These are phyloP conservation scores for Diorhabda elongata DNA, from an alignment of 1,140 invertebrate genomes.

Conservation along the genomic window DNA sequence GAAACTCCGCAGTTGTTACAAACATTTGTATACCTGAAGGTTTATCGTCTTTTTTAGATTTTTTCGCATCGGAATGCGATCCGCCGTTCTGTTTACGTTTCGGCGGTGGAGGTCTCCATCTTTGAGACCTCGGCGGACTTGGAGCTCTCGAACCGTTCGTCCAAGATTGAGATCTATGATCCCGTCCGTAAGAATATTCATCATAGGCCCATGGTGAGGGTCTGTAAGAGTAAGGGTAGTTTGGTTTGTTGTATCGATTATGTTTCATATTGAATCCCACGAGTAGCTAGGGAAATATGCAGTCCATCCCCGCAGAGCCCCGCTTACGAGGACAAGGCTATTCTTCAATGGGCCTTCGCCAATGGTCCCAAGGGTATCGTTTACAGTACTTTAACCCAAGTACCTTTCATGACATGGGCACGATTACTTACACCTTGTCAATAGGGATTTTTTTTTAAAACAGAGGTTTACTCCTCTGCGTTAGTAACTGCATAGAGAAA, in stretches of 20 bases:
- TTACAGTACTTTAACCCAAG: constrained; percentile 13
- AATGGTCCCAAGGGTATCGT: constrained; percentile 14
- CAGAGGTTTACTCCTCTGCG: constrained; percentile 16
- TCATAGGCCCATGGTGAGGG: constrained; percentile 7
- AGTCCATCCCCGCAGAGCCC: constrained; percentile 9
- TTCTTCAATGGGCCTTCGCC: constrained; percentile 4
- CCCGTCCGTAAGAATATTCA: neutral
- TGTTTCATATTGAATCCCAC: constrained; percentile 15
- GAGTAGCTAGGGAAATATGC: constrained; percentile 17
- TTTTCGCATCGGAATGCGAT: neutral
- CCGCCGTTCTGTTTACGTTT: constrained; percentile 12
- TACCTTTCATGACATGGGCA: constrained; percentile 9
- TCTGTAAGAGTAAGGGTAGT: constrained; percentile 1
- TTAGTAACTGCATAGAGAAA: neutral
- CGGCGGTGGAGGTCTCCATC: neutral
- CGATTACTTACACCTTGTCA: constrained; percentile 15
- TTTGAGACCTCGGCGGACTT: neutral
- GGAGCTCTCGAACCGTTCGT: neutral
- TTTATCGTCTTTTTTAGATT: neutral
- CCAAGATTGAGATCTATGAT: neutral
- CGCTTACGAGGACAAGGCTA: constrained; percentile 5
- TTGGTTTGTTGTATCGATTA: constrained; percentile 10
- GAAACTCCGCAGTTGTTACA: constrained; percentile 6
- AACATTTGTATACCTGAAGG: constrained; percentile 11
- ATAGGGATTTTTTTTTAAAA: constrained; percentile 11